Evolutionary conservation across 2,113 vertebrate species (phyloP), one percentile per base, ranked within the genome.

Genomic region (Blennius ocellaris): DNA sequence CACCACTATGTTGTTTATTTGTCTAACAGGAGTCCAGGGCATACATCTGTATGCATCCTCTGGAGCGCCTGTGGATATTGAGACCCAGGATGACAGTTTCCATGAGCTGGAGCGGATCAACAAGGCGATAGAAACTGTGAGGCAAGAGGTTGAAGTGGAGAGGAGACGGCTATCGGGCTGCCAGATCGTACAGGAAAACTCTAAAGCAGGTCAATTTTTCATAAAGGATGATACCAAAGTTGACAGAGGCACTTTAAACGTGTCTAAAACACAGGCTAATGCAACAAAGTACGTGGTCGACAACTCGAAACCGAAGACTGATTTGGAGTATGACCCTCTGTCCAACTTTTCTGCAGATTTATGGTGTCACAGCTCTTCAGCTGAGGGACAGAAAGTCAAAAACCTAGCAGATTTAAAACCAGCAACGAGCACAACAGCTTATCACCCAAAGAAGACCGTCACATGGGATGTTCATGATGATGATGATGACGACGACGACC

Each of bases 321-420:
- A 93, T 84, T 73, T 94, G 80, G 93, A 95, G 80, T 94, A 93
- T 70, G 90, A 95, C 56, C 92, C 94, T 11, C 87, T 93, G 43
- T 92, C 94, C 53, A 95, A 94, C 89, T 95, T 92, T 71, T 94
- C 91, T 57, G 81, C 94, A 21, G 92, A 78, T 39, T 11, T 93
- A 2, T 57, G 82, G 3, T 86, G 90, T 52, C 82, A 75, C 69
- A 84, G 76, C 70, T 85, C 83, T 3, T 70, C 78, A 7, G 36
- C 41, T 6, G 80, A 76, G 21, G 81, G 86, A 50, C 75, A 69
- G 11, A 87, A 86, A 56, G 16, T 30, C 3, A 90, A 80, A 79
- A 56, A 55, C 6, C 38, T 21, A 38, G 73, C 55, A 3, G 63
- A 45, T 43, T 67, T 69, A 5, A 87, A 88, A 50, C 78, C 21